phyloP scores from a whole-genome alignment of 1,140 invertebrate genomes.

The Zelostemma sp. region DNA sequence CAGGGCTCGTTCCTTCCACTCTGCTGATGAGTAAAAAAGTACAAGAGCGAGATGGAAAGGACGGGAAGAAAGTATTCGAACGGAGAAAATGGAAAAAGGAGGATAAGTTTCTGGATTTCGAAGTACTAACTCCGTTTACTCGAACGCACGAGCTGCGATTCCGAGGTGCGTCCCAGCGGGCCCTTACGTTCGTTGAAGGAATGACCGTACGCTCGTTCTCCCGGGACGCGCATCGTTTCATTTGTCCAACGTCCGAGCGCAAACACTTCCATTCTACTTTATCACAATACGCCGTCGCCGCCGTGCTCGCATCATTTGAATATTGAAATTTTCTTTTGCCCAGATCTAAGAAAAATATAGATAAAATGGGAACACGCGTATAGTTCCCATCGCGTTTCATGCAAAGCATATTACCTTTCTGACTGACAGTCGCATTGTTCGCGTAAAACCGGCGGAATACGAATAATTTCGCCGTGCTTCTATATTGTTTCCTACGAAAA shows the following conservation, averaged over 20 bases:
- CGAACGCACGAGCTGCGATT: conserved; percentile 47
- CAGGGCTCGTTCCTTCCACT: conserved; percentile 40
- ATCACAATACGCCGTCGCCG: conserved; percentile 1
- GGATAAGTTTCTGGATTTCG: conserved; percentile 34
- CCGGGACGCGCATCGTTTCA: conserved; percentile 29
- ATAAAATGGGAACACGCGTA: too few species aligned
- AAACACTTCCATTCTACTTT: conserved; percentile 39
- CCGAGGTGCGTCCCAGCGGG: conserved; percentile 39
- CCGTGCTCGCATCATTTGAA: conserved; percentile 8
- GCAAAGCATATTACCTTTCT: too few species aligned
- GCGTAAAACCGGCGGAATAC: too few species aligned
- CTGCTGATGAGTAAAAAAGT: conserved; percentile 39
- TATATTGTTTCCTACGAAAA: too few species aligned
- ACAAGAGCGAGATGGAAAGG: conserved; percentile 31
- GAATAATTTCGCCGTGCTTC: too few species aligned
- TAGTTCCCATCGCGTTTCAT: background rate
- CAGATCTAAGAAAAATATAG: conserved; percentile 8
- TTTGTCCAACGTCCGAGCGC: conserved; percentile 36
- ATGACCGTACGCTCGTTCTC: conserved; percentile 39
- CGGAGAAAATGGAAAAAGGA: conserved; percentile 27
- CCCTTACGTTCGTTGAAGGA: conserved; percentile 38
- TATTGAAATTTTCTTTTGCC: conserved; percentile 1
- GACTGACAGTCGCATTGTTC: too few species aligned
- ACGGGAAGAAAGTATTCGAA: too few species aligned
- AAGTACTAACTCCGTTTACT: conserved; percentile 39